Percentiles rank a stretch among this genome's conserved stretches.
These are phyloP conservation scores for Xenotilapia longispinis DNA, from an alignment of 2,113 vertebrate species.

Conservation along the genomic window DNA sequence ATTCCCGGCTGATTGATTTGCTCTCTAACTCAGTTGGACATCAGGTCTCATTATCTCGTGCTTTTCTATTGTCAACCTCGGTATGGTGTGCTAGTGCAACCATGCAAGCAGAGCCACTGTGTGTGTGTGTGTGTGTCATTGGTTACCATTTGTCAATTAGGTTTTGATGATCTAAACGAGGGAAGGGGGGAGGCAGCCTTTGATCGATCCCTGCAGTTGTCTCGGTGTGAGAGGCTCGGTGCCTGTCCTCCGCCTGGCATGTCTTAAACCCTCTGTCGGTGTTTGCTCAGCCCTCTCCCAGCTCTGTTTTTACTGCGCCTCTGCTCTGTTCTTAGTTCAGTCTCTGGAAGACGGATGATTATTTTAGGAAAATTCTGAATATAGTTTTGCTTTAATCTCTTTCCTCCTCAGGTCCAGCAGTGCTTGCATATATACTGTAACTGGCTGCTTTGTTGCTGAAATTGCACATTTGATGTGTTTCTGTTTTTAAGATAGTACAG, in stretches of 20 bases:
- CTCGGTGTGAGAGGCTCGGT: conserved; percentile 3
- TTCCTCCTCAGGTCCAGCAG: neutral
- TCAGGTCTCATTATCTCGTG: conserved; percentile 9
- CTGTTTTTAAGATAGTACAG: neutral
- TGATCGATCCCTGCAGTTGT: conserved; percentile 44
- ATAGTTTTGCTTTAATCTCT: neutral
- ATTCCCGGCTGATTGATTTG: conserved; percentile 19
- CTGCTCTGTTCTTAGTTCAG: neutral
- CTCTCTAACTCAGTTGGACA: conserved; percentile 29
- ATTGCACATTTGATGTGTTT: neutral
- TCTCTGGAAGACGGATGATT: neutral
- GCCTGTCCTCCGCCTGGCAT: conserved; percentile 4
- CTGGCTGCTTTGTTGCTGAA: neutral
- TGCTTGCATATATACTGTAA: neutral
- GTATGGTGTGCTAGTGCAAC: neutral
- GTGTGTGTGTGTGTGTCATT: neutral
- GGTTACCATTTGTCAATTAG: conserved; percentile 27
- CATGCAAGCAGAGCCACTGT: neutral
- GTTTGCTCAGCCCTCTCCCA: neutral
- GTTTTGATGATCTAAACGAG: conserved; percentile 42
- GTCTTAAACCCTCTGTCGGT: neutral
- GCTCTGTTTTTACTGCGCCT: neutral
- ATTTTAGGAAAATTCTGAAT: neutral
- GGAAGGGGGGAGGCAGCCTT: conserved; percentile 6
- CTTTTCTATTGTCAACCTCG: conserved; percentile 7